Base-by-base conservation (phyloP, 2,113 vertebrate genomes). In the Sceloporus undulatus region DNA sequence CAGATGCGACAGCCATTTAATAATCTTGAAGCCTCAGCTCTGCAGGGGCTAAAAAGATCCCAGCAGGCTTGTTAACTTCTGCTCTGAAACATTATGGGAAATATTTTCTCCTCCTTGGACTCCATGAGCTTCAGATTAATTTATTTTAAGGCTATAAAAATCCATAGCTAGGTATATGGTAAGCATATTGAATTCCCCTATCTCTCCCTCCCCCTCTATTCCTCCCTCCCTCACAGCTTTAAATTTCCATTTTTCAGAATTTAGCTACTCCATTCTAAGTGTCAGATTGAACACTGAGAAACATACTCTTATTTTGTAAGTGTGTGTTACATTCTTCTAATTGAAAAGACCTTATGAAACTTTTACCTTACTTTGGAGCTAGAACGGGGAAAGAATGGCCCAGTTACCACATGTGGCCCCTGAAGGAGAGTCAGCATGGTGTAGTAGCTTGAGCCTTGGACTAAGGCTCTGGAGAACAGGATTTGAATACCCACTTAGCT, bases 31-130 rank as follows among this genome's bases (percentile, higher is more conserved):
- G 96, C 92, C 94, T 95, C 87, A 94, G 94, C 96, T 97, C 97
- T 96, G 96, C 96, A 93, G 97, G 97, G 94, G 92, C 96, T 95
- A 90, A 95, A 95, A 96, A 96, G 94, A 95, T 96, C 96, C 95
- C 96, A 96, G 96, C 96, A 97, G 97, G 95, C 97, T 97, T 97
- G 96, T 97, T 97, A 97, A 94, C 96, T 97, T 96, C 94, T 94
- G 85, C 92, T 94, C 89, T 95, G 92, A 97, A 96, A 97, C 94
- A 93, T 96, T 96, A 95, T 92, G 91, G 95, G 95, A 91, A 97
- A 93, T 96, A 96, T 95, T 96, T 96, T 94, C 91, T 92, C 88
- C 80, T 96, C 89, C 93, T 84, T 93, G 91, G 89, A 96, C 96
- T 91, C 96, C 92, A 73, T 86, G 54, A 84, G 85, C 84, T 94